phyloP scores from a whole-genome alignment of 2,113 vertebrate genomes.

The Tauraco erythrolophus region DNA sequence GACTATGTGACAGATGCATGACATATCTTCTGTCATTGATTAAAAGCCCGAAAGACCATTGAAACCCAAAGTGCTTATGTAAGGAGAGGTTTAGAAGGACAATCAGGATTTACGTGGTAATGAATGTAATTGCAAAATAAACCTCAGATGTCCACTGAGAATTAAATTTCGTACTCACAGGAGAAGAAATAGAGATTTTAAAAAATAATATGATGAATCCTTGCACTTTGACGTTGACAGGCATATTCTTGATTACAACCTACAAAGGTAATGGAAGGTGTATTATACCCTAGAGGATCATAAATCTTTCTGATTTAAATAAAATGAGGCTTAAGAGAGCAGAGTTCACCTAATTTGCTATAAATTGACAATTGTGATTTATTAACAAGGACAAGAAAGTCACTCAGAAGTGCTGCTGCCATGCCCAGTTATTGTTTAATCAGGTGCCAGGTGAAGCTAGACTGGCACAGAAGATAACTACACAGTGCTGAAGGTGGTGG shows the following conservation, averaged over 20 bases:
- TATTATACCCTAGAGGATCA: constrained; percentile 34
- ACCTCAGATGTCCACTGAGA: constrained; percentile 1
- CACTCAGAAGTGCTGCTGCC: constrained; percentile 61
- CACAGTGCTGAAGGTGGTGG: not conserved
- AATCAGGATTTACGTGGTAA: constrained; percentile 21
- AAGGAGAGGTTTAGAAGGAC: constrained; percentile 27
- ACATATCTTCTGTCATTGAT: not conserved
- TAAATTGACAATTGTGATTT: constrained; percentile 59
- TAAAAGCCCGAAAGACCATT: constrained; percentile 16
- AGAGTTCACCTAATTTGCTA: constrained; percentile 53
- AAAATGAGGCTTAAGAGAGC: constrained; percentile 66
- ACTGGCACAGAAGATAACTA: not conserved
- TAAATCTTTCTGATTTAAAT: constrained; percentile 67
- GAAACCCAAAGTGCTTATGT: not conserved
- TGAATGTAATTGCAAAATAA: constrained; percentile 55
- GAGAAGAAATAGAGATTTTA: constrained; percentile 9
- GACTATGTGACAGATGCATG: not conserved
- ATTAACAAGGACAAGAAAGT: constrained; percentile 69
- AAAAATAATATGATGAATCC: constrained; percentile 31
- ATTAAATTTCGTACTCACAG: not conserved
- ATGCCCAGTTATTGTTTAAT: constrained; percentile 36
- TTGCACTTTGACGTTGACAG: constrained; percentile 43
- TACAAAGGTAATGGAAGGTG: constrained; percentile 46
- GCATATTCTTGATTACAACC: not conserved
- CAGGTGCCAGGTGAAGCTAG: constrained; percentile 10